Evolutionary conservation across 1,140 invertebrate genomes (phyloP).

Genomic region (Campodea augens): DNA sequence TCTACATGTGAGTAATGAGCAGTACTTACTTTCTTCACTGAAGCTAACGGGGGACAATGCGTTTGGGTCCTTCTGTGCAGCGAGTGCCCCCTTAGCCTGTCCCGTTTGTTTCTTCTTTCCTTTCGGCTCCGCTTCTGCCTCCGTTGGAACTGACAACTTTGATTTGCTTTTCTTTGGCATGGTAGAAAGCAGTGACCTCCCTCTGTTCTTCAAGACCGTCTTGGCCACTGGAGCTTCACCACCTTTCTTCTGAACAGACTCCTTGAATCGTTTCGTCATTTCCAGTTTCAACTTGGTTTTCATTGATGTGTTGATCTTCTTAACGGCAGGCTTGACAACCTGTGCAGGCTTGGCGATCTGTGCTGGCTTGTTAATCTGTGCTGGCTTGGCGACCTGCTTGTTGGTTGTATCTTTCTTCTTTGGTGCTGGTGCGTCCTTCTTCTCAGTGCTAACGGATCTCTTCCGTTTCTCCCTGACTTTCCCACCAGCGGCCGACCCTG

Average conservation of each 20-base stretch:
- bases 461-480: background rate
- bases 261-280: conserved; percentile 13
- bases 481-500: background rate
- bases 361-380: background rate
- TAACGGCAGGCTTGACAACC: background rate
- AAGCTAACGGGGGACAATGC: background rate
- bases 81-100: too few species aligned
- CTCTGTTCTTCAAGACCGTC: too few species aligned
- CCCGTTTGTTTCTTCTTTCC: background rate
- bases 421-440: background rate
- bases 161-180: background rate
- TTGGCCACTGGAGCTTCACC: too few species aligned
- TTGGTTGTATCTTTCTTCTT: conserved; percentile 1
- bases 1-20: too few species aligned
- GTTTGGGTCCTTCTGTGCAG: background rate
- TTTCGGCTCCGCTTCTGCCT: background rate
- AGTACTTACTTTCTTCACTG: too few species aligned
- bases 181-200: background rate
- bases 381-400: background rate
- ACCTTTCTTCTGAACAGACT: too few species aligned
- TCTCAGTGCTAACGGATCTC: background rate
- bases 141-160: background rate
- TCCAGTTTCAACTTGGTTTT: conserved; percentile 10
- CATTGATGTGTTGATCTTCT: conserved; percentile 10
- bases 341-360: background rate